Evolutionary conservation across 2,888 invertebrate genomes (phyloP).

Genomic region (Tenthredo amoena): DNA sequence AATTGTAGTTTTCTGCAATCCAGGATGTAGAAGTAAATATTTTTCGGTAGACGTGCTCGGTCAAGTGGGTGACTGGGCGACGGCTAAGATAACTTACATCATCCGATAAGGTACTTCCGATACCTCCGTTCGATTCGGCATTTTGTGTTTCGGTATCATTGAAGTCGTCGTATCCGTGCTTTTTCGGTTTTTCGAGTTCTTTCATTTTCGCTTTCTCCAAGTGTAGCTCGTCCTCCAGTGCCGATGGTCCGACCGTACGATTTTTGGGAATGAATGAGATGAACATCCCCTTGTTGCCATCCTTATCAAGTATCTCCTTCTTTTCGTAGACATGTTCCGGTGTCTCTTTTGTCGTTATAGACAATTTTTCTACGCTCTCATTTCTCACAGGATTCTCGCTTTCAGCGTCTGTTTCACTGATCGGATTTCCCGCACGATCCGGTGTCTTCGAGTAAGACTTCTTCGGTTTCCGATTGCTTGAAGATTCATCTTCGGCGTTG

Average conservation of each 20-base stretch:
- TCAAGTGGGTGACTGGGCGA: conserved; percentile 62
- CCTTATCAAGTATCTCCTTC: conserved; percentile 63
- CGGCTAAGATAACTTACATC: conserved; percentile 61
- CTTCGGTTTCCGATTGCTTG: conserved; percentile 29
- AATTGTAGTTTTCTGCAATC: conserved; percentile 67
- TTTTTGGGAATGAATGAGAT: conserved; percentile 64
- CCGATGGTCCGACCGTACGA: conserved; percentile 53
- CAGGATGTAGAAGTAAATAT: conserved; percentile 65
- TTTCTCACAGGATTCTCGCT: conserved; percentile 52
- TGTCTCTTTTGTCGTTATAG: conserved; percentile 64
- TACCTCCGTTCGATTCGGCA: conserved; percentile 44
- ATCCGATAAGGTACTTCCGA: conserved; percentile 38
- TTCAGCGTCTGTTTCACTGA: not conserved
- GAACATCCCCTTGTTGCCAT: conserved; percentile 65
- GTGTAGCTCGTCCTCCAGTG: conserved; percentile 40
- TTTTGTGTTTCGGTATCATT: conserved; percentile 53
- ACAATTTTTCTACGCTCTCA: conserved; percentile 63
- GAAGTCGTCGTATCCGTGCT: conserved; percentile 51
- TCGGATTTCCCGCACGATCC: not conserved
- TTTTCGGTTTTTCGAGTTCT: conserved; percentile 56
- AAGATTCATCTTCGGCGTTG: not conserved
- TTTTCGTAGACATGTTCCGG: conserved; percentile 66
- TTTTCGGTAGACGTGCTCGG: conserved; percentile 64
- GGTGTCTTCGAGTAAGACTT: conserved; percentile 43
- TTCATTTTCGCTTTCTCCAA: conserved; percentile 55